These are phyloP conservation scores for Drosophila rhopaloa DNA, from an alignment of 1,140 invertebrate genomes.

Conservation along the genomic window DNA sequence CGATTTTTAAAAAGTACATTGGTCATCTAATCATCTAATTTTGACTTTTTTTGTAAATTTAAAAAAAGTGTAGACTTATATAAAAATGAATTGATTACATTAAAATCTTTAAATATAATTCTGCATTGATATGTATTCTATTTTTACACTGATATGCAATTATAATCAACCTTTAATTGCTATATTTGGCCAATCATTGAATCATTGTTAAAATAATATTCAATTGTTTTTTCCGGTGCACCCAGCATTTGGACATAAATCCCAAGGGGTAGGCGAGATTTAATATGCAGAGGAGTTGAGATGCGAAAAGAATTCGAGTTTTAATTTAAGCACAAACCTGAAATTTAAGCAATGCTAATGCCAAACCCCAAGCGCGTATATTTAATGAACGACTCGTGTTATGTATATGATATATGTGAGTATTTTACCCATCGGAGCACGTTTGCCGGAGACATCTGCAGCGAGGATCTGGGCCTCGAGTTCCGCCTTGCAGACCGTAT, in stretches of 20 bases:
- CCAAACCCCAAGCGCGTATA: constrained; percentile 32
- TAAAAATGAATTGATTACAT: too few species aligned
- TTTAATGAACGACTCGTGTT: constrained; percentile 38
- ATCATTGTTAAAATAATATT: too few species aligned
- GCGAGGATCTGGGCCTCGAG: constrained; percentile 87
- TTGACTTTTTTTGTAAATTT: too few species aligned
- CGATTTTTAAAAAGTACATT: neutral
- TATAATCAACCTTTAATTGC: neutral
- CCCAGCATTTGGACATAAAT: neutral
- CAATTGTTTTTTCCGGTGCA: constrained; percentile 6
- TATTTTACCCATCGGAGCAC: constrained; percentile 75
- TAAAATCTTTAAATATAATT: too few species aligned
- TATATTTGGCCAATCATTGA: too few species aligned
- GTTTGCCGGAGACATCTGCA: constrained; percentile 86
- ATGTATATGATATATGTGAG: constrained; percentile 21
- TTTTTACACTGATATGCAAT: too few species aligned
- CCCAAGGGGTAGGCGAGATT: constrained; percentile 14
- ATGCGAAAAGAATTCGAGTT: constrained; percentile 24
- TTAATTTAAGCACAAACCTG: constrained; percentile 61
- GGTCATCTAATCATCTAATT: too few species aligned
- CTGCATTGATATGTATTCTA: too few species aligned
- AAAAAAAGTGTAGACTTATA: too few species aligned
- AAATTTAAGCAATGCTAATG: constrained; percentile 41
- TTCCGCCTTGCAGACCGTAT: constrained; percentile 82
- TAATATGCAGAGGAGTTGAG: constrained; percentile 47